These are phyloP conservation scores for Agonopterix alstromeriana DNA, from an alignment of 2,888 invertebrate species.

Conservation along the genomic window DNA sequence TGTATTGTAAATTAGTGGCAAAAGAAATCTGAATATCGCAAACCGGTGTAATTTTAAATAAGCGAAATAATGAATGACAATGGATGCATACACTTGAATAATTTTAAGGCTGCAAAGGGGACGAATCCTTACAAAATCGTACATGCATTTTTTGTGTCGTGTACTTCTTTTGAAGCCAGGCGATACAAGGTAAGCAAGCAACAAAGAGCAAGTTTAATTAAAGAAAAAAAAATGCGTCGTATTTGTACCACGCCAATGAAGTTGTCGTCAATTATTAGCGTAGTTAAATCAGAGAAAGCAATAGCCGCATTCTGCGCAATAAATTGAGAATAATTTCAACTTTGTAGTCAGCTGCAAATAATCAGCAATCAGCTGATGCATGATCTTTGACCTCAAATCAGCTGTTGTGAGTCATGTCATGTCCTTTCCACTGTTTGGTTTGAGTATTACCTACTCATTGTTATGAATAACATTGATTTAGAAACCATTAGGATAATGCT, in stretches of 20 bases:
- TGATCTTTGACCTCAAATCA: constrained; percentile 63
- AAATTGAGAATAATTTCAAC: not conserved
- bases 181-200: constrained; percentile 83
- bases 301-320: too few species aligned
- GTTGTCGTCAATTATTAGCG: too few species aligned
- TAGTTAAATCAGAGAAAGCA: too few species aligned
- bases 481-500: too few species aligned
- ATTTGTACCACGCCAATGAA: too few species aligned
- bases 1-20: constrained; percentile 1
- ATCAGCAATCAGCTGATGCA: constrained; percentile 59
- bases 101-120: constrained; percentile 87
- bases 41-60: constrained; percentile 18
- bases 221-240: too few species aligned
- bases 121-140: constrained; percentile 85
- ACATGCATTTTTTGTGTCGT: constrained; percentile 91
- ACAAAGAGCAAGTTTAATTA: too few species aligned
- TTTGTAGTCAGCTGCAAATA: constrained; percentile 17
- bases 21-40: not conserved
- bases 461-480: too few species aligned
- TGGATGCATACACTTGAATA: constrained; percentile 87
- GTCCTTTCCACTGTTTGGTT: constrained; percentile 5
- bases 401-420: constrained; percentile 33
- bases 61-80: constrained; percentile 78
- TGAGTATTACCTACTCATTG: too few species aligned
- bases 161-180: constrained; percentile 87